A percentile compares a stretch with the other conserved stretches of the same genome.
These are phyloP conservation scores for Basileuterus tristriatus DNA, from an alignment of 2,797 vertebrate species.

Conservation along the genomic window DNA sequence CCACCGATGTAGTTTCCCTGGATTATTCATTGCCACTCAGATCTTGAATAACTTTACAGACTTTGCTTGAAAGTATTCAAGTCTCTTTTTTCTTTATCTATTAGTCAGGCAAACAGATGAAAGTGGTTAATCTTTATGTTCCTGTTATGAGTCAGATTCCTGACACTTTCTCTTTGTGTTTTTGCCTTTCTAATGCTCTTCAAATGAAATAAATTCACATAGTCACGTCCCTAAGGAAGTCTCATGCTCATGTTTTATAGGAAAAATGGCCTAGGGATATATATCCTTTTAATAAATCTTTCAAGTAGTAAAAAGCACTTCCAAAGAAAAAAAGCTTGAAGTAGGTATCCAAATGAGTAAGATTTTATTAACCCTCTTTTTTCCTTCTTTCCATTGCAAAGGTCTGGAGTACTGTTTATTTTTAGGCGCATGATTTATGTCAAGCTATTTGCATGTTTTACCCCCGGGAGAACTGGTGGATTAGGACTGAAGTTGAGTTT, in stretches of 20 bases:
- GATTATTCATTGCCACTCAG: neutral
- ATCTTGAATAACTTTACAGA: neutral
- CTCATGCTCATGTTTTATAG: neutral
- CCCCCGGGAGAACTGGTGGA: neutral
- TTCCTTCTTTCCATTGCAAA: neutral
- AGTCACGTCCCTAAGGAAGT: neutral
- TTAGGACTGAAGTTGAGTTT: neutral
- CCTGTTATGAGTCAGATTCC: neutral
- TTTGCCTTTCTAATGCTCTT: neutral
- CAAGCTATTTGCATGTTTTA: neutral
- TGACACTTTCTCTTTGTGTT: neutral
- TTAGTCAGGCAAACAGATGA: neutral
- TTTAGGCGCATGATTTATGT: neutral
- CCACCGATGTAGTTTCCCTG: neutral
- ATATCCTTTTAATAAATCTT: conserved; percentile 14
- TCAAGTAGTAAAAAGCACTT: neutral
- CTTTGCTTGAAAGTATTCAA: neutral
- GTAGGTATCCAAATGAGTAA: neutral
- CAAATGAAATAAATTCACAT: conserved; percentile 25
- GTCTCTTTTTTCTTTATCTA: neutral
- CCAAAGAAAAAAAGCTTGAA: neutral
- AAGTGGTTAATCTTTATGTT: neutral
- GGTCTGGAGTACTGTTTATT: neutral
- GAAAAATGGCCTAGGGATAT: neutral
- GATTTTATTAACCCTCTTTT: neutral